These are phyloP conservation scores for Amaurobius ferox DNA, from an alignment of 2,888 invertebrate species.

Conservation along the genomic window DNA sequence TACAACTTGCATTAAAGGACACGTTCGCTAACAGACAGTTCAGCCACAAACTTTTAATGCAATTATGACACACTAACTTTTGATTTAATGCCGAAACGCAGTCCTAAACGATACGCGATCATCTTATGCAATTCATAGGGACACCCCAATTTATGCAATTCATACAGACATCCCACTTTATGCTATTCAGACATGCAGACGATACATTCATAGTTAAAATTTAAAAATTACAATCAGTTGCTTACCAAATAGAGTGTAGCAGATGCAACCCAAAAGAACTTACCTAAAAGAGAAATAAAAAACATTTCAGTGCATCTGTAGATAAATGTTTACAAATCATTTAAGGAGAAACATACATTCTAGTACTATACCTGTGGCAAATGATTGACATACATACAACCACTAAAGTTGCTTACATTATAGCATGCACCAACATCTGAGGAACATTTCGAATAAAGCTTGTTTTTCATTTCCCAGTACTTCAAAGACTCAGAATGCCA, in stretches of 20 bases:
- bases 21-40: too few species aligned
- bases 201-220: too few species aligned
- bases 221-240: neutral
- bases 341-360: neutral
- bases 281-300: constrained; percentile 10
- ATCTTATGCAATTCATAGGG: too few species aligned
- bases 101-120: too few species aligned
- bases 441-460: neutral
- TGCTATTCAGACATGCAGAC: too few species aligned
- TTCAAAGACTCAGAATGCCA: neutral
- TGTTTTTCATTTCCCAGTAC: neutral
- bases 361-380: neutral
- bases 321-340: neutral
- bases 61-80: too few species aligned
- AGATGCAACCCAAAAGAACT: neutral
- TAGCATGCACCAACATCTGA: neutral
- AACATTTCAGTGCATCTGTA: neutral
- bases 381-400: too few species aligned
- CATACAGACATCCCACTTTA: too few species aligned
- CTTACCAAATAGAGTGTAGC: constrained; percentile 4
- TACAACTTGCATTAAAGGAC: too few species aligned
- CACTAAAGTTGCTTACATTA: neutral
- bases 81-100: too few species aligned
- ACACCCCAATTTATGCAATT: too few species aligned
- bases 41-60: too few species aligned